Conservation (phyloP, 2,113 vertebrate species). For the Nettapus auritus region DNA sequence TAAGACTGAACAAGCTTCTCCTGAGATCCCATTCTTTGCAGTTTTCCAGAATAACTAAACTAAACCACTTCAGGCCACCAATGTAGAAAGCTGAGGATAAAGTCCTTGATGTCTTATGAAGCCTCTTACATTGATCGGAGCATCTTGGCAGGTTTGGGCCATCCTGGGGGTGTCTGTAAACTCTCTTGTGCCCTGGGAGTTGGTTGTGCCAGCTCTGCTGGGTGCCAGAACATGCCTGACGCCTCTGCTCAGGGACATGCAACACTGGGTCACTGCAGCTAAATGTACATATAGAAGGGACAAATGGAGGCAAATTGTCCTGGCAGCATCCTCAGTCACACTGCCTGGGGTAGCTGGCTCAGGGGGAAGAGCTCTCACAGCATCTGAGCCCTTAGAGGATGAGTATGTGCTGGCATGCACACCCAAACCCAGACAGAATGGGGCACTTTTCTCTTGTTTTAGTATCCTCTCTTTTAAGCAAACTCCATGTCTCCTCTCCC, state of each 20-base stretch:
- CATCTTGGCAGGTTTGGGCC: not conserved
- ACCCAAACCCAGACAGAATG: not conserved
- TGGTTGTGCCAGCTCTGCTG: not conserved
- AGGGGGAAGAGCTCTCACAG: not conserved
- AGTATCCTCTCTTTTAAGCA: not conserved
- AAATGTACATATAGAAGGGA: not conserved
- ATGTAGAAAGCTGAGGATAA: fast-evolving
- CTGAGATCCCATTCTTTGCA: not conserved
- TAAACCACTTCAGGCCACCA: not conserved
- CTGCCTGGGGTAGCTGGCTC: not conserved
- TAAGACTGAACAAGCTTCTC: not conserved
- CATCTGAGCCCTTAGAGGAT: not conserved
- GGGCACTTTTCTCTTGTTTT: not conserved
- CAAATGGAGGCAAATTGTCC: not conserved
- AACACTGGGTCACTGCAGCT: fast-evolving
- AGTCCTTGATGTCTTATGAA: not conserved
- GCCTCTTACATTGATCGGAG: not conserved
- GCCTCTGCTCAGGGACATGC: not conserved
- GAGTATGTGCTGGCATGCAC: not conserved
- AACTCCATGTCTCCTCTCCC: not conserved
- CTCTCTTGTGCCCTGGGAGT: not conserved
- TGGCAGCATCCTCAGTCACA: not conserved
- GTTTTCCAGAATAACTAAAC: not conserved
- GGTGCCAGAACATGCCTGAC: not conserved
- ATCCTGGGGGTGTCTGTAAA: not conserved